These are phyloP conservation scores for Dallia pectoralis DNA, from an alignment of 2,797 vertebrate species.

Conservation along the genomic window DNA sequence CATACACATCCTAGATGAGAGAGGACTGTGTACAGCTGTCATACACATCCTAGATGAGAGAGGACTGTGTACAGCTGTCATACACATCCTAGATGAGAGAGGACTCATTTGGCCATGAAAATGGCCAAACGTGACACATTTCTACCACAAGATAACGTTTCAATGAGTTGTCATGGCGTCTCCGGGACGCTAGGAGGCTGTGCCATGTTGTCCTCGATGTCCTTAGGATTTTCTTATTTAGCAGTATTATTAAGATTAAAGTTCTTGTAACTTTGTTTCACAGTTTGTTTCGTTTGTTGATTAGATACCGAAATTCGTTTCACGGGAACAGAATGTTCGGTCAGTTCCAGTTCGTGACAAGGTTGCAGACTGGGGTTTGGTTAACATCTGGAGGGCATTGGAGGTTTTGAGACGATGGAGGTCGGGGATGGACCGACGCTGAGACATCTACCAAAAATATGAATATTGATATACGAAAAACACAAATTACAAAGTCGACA, in stretches of 20 bases:
- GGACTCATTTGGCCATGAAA: neutral
- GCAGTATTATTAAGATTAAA: neutral
- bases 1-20: slow-evolving; percentile 60
- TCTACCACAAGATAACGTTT: no score
- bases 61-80: no score
- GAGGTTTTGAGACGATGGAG: slow-evolving; percentile 14
- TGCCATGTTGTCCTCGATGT: neutral
- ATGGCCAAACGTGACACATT: neutral
- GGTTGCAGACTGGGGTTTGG: slow-evolving; percentile 14
- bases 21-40: slow-evolving; percentile 57
- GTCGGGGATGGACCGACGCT: neutral
- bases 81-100: slow-evolving; percentile 56
- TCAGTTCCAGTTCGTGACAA: neutral
- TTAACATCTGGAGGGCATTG: slow-evolving; percentile 24
- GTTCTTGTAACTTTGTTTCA: neutral
- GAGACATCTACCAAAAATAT: slow-evolving; percentile 7
- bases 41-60: no score
- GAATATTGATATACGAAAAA: slow-evolving; percentile 13
- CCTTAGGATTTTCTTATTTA: neutral
- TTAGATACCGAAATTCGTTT: slow-evolving; percentile 14
- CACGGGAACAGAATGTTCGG: neutral
- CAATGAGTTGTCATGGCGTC: neutral
- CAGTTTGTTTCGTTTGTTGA: slow-evolving; percentile 2
- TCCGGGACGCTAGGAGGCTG: neutral
- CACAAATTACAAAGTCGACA: slow-evolving; percentile 2